These are phyloP conservation scores for Gallinago solitaria DNA, from an alignment of 2,797 vertebrate genomes.

Conservation along the genomic window DNA sequence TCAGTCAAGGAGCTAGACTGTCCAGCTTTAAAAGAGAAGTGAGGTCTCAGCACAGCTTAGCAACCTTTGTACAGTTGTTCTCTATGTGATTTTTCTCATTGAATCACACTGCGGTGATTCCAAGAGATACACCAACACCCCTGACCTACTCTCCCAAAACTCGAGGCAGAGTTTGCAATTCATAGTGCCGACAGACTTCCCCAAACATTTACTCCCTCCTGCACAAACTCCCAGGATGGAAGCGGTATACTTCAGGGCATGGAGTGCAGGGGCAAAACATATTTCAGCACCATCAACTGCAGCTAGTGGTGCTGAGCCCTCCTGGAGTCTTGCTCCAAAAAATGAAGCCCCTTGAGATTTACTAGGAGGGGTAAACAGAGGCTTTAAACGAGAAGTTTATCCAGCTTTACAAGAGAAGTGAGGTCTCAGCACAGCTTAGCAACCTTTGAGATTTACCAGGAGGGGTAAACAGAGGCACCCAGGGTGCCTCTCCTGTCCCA, in stretches of 20 bases:
- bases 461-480: background rate
- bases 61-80: background rate
- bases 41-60: background rate
- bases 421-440: too few relatives aligned
- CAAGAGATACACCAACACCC: background rate
- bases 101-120: background rate
- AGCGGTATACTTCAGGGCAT: background rate
- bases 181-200: too few relatives aligned
- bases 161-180: background rate
- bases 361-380: background rate
- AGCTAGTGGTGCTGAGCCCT: background rate
- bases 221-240: background rate
- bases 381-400: too few relatives aligned
- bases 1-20: background rate
- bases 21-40: background rate
- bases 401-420: too few relatives aligned
- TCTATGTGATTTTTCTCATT: background rate
- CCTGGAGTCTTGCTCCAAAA: background rate
- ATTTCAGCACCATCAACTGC: background rate
- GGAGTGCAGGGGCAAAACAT: background rate
- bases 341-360: background rate
- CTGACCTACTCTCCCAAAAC: background rate
- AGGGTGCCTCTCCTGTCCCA: background rate
- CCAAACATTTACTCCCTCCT: background rate
- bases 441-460: background rate